Evolutionary conservation across 2,113 vertebrate genomes (phyloP), one percentile per base, ranked within the genome.

Genomic region (Gallinago jamesoni): DNA sequence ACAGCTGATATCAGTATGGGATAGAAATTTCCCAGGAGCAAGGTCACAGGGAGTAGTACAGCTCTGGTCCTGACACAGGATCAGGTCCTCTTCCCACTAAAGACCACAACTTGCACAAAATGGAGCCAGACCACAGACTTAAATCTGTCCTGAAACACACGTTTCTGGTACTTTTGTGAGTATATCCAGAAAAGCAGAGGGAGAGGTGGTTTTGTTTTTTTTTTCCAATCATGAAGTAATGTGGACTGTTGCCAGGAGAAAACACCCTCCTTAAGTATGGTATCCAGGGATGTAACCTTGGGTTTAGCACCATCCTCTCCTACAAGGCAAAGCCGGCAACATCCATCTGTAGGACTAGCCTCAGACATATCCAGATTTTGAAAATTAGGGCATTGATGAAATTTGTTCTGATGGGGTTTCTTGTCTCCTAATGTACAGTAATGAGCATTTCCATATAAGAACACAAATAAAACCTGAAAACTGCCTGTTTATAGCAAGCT

Each of bases 1-100:
- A 69, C 39, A 69, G 9, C 13, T 68, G 41, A 12, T 63, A 53
- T 2, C 0, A 0, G 7, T 31, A 57, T 2, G 3, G 31, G 39
- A 37, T n/a, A 43, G 57, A 76, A 70, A 33, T 31, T 45, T 68
- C 33, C 81, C 43, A n/a, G 30, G 35, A 78, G 30, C 35, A 52
- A 69, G 35, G 70, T 52, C 50, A 78, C 22, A 73, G 79, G 39
- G 10, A 39, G 5, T 23, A 17, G 24, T 22, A 52, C 28, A 45
- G 39, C 55, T 79, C 39, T 39, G 45, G 24, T 39, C 24, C 35
- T 56, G 28, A 33, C 0, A 1, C 28, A 74, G 22, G 19, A 85
- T 52, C 43, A 81, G n/a, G 3, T 47, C 28, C 16, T 50, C n/a
- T 59, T 85, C 33, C 39, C 20, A 9, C 33, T 74, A 9, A 72